Conservation (phyloP, 1,140 invertebrate species). For the Bombus confusus region DNA sequence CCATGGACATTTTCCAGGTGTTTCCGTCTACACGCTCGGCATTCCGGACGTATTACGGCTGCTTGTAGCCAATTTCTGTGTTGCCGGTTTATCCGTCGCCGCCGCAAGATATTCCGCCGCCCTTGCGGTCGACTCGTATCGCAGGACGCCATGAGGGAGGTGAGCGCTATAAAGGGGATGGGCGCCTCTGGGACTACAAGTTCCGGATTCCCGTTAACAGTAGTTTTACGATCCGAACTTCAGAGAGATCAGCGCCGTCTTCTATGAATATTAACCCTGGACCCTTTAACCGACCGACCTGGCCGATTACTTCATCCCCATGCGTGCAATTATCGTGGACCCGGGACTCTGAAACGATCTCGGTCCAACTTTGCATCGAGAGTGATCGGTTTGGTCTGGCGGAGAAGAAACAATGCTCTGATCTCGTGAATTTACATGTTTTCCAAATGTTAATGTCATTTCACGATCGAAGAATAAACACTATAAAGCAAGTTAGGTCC, state of each 20-base stretch:
- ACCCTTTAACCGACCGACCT: not conserved
- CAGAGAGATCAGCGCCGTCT: not conserved
- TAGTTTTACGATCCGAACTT: slow-evolving; percentile 45
- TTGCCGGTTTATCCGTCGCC: not conserved
- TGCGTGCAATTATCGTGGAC: slow-evolving; percentile 2
- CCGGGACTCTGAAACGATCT: not conserved
- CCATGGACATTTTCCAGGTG: not conserved
- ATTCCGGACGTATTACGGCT: slow-evolving; percentile 13
- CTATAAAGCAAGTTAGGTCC: no score
- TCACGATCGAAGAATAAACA: no score
- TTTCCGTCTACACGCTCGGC: slow-evolving; percentile 1
- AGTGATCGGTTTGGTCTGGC: not conserved
- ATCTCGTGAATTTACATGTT: no score
- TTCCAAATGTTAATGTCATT: no score
- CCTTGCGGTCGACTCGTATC: slow-evolving; percentile 19
- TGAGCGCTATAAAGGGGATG: not conserved
- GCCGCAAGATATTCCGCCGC: slow-evolving; percentile 10
- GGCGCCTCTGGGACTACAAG: slow-evolving; percentile 38
- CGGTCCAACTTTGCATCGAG: not conserved
- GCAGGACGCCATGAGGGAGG: no score
- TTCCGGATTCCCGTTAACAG: slow-evolving; percentile 47
- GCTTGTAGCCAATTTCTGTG: slow-evolving; percentile 34
- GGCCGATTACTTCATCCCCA: not conserved
- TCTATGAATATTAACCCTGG: slow-evolving; percentile 45
- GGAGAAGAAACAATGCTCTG: not conserved